These are phyloP conservation scores for Hipparchia sbordonii DNA, from an alignment of 2,888 invertebrate genomes.

Conservation along the genomic window DNA sequence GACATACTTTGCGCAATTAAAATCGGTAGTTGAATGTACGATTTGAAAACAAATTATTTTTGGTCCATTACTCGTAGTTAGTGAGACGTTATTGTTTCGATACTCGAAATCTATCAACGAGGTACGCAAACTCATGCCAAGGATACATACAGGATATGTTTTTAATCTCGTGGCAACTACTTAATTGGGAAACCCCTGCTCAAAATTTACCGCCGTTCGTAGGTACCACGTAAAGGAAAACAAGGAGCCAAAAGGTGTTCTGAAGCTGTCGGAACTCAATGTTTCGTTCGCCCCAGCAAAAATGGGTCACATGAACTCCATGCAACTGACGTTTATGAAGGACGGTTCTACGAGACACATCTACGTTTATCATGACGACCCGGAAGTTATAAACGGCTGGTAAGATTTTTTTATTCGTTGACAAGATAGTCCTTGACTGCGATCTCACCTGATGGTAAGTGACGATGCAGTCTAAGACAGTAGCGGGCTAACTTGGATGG, in stretches of 20 bases:
- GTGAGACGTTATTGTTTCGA: too few relatives aligned
- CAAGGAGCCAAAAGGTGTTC: slow-evolving; percentile 91
- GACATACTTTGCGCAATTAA: too few relatives aligned
- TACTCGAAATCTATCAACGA: too few relatives aligned
- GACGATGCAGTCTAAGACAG: too few relatives aligned
- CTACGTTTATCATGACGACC: slow-evolving; percentile 93
- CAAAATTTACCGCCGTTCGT: slow-evolving; percentile 16
- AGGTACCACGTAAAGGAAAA: slow-evolving; percentile 88
- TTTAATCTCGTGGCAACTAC: neutral
- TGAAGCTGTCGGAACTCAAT: slow-evolving; percentile 91
- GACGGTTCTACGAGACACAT: slow-evolving; percentile 94
- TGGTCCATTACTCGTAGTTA: too few relatives aligned
- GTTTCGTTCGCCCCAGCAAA: slow-evolving; percentile 93
- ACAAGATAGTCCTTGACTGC: too few relatives aligned
- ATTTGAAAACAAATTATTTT: too few relatives aligned
- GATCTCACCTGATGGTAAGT: too few relatives aligned
- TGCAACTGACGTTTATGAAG: slow-evolving; percentile 93
- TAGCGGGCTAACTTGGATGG: too few relatives aligned
- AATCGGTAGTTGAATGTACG: too few relatives aligned
- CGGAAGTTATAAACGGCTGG: slow-evolving; percentile 94
- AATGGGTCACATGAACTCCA: slow-evolving; percentile 89
- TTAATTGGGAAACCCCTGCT: neutral
- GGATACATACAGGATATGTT: neutral
- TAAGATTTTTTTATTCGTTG: slow-evolving; percentile 62
- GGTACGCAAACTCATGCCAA: too few relatives aligned